phyloP scores from a whole-genome alignment of 1,140 invertebrate species.

The Phortica variegata region DNA sequence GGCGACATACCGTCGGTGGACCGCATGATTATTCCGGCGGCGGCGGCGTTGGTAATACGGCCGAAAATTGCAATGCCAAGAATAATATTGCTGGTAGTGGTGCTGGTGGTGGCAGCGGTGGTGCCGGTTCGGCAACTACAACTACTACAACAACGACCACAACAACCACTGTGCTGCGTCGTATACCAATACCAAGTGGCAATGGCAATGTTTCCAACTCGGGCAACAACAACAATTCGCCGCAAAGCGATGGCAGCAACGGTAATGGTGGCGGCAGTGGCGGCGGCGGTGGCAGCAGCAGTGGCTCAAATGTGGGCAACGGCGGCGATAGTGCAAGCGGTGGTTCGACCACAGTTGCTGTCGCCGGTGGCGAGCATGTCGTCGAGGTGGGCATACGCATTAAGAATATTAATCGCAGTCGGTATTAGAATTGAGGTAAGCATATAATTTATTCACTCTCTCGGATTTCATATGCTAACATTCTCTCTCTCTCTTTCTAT shows the following conservation, averaged over 20 bases:
- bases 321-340: constrained; percentile 5
- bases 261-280: constrained; percentile 26
- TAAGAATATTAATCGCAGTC: constrained; percentile 46
- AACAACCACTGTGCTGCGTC: constrained; percentile 36
- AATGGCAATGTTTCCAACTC: constrained; percentile 21
- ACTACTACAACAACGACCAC: constrained; percentile 43
- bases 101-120: constrained; percentile 9
- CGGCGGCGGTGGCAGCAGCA: constrained; percentile 18
- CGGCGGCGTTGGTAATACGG: background rate
- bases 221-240: constrained; percentile 45
- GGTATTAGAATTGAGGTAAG: too few species aligned
- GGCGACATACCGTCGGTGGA: constrained; percentile 89
- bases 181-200: constrained; percentile 13
- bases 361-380: constrained; percentile 34
- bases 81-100: constrained; percentile 1
- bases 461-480: too few species aligned
- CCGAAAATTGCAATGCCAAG: too few species aligned
- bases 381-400: constrained; percentile 52
- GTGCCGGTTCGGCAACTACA: constrained; percentile 30
- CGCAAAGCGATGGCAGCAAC: constrained; percentile 42
- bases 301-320: constrained; percentile 3
- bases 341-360: constrained; percentile 6
- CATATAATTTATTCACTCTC: too few species aligned
- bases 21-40: constrained; percentile 75
- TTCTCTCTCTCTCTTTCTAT: too few species aligned